These are phyloP conservation scores for Gymnodraco acuticeps DNA, from an alignment of 2,797 vertebrate genomes.

Conservation along the genomic window DNA sequence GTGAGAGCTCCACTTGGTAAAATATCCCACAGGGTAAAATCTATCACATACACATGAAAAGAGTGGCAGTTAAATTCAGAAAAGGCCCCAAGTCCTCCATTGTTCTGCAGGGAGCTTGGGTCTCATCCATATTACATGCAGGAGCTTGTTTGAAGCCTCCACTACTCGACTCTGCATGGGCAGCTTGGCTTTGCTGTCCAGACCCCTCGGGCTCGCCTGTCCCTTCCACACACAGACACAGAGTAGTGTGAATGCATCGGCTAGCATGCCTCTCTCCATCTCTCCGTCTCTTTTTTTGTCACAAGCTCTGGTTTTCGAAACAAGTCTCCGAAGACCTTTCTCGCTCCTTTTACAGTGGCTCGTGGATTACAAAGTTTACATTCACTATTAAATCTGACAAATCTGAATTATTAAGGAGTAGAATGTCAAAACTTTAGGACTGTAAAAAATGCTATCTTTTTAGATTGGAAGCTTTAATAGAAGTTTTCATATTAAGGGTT, in stretches of 20 bases:
- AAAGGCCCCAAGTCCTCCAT: constrained; percentile 47
- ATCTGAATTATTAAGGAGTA: constrained; percentile 18
- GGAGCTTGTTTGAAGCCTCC: constrained; percentile 78
- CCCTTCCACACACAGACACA: constrained; percentile 43
- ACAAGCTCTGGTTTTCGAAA: constrained; percentile 41
- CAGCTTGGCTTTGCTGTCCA: constrained; percentile 64
- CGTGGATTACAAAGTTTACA: constrained; percentile 1
- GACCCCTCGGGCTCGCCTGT: constrained; percentile 55
- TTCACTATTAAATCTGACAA: constrained; percentile 25
- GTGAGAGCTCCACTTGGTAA: constrained; percentile 56
- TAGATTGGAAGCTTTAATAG: no score
- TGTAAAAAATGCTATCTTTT: no score
- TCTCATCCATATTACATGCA: constrained; percentile 85
- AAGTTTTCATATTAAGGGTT: no score
- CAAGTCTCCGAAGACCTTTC: constrained; percentile 12
- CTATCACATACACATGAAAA: constrained; percentile 51
- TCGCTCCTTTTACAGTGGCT: constrained; percentile 22
- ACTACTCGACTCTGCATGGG: constrained; percentile 69
- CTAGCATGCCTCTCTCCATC: constrained; percentile 34
- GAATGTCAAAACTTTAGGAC: background rate
- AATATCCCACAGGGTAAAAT: constrained; percentile 41
- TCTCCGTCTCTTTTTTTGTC: constrained; percentile 3
- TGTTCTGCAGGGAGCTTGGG: constrained; percentile 61
- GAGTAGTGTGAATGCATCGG: constrained; percentile 50
- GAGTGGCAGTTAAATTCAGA: constrained; percentile 58